Conservation (phyloP, 1,140 invertebrate genomes). For the Paralvinella palmiformis region DNA sequence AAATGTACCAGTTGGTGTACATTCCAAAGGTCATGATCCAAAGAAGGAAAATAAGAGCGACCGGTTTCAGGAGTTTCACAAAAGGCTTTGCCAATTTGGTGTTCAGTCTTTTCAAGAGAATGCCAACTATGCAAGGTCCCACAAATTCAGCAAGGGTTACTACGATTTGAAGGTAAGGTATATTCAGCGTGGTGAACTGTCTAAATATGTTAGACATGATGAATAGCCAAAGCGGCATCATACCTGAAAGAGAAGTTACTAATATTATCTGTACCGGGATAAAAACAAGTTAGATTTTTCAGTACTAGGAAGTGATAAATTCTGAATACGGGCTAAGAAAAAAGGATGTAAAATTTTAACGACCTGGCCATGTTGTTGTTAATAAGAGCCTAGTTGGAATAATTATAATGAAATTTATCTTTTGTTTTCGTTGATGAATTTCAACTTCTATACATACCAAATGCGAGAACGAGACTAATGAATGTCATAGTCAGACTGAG, state of each 20-base stretch:
- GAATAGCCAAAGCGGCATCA: constrained; percentile 88
- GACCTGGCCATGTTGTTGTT: too few relatives aligned
- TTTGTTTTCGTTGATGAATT: too few relatives aligned
- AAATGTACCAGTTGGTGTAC: constrained; percentile 80
- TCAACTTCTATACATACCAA: too few relatives aligned
- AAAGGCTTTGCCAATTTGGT: constrained; percentile 55
- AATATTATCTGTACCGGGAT: too few relatives aligned
- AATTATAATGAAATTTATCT: too few relatives aligned
- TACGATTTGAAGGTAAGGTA: constrained; percentile 74
- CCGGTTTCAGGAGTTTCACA: constrained; percentile 52
- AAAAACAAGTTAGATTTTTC: too few relatives aligned
- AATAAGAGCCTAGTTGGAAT: too few relatives aligned
- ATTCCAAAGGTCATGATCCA: constrained; percentile 86
- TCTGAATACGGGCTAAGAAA: too few relatives aligned
- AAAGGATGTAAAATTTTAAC: too few relatives aligned
- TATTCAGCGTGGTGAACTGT: constrained; percentile 59
- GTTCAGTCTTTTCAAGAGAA: constrained; percentile 49
- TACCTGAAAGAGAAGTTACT: constrained; percentile 60
- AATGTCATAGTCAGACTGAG: constrained; percentile 51
- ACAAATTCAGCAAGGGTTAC: constrained; percentile 68
- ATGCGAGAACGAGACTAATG: constrained; percentile 11
- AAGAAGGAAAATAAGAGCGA: constrained; percentile 72
- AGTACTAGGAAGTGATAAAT: too few relatives aligned
- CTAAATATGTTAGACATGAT: constrained; percentile 60
- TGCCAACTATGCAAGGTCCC: constrained; percentile 71